Base-by-base conservation (phyloP, 1,140 invertebrate genomes). In the Scaptomyza montana region DNA sequence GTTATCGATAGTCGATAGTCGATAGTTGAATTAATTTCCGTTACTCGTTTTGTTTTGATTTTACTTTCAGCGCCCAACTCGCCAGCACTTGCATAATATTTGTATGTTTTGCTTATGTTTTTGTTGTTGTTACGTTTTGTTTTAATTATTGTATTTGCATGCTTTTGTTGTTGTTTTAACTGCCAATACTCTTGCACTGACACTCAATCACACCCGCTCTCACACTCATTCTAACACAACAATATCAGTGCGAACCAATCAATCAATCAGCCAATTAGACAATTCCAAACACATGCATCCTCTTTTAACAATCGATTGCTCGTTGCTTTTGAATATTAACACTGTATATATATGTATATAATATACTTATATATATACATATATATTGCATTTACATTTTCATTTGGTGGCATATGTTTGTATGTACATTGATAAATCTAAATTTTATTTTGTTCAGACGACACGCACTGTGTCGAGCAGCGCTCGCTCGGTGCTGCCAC, bases 401-500 rank as follows among this genome's bases (percentile, higher is more conserved):
- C 50, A 16, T 45, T 54, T 21, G 33, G n/a, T n/a, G n/a, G n/a
- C n/a, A n/a, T 36, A 10, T 36, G 21, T 16, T 16, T 45, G 45
- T n/a, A 7, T 5, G 25, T 51, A 7, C 28, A 36, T 36, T 33
- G 5, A 59, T 55, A 66, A 62, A 43, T 51, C 43, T 43, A 28
- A 28, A 41, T 47, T 56, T 5, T 60, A 69, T 71, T 60, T 62
- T 7, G 51, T 19, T 21, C 43, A 78, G 66, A 55, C 67, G 84
- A 67, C 90, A 25, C 87, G 91, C 12, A 91, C 64, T 64, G 60
- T 49, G 46, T 51, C 56, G 67, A 43, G 66, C 77, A 55, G 57
- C 80, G 51, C 61, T 57, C 79, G 80, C 50, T 59, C 72, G 30
- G 78, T 82, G 45, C 68, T 92, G 45, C 90, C 91, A 36, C 87